Evolutionary conservation across 2,888 invertebrate genomes (phyloP), one percentile per base, ranked within the genome.

Genomic region (Platypus cylindrus): DNA sequence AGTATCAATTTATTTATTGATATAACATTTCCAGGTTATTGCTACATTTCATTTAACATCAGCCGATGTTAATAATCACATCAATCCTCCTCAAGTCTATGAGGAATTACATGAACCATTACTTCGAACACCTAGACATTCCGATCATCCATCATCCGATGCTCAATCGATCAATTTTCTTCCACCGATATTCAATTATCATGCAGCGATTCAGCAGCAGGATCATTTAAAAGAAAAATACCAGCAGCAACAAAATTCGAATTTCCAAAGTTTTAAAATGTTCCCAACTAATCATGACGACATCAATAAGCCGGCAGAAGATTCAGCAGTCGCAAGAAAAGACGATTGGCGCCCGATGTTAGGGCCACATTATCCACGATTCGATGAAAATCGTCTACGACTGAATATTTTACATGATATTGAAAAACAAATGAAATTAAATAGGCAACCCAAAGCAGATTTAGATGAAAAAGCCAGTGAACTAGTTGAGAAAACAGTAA

Each of bases 191-290:
- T 58, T 55, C 34, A 47, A 54, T 40, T 58, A 48, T 35, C 41
- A 46, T 24, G 40, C 38, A 17, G 40, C 49, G 2, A 18, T 11
- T 13, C 37, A 35, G n/a, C 59, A 59, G 44, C 55, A 52, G 38
- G 58, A 62, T 38, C 51, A 41, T 4, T 45, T 49, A 37, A 53
- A 44, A 37, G 40, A 46, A 28, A 47, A 55, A 17, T 62, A 62
- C 34, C 47, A 43, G 17, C 51, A 56, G 36, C 60, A 60, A 36
- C 60, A 60, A 40, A 46, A 44, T 38, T 31, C 38, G 38, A 30
- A 48, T 40, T 27, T 48, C 7, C 17, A 18, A 7, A 32, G 37
- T 26, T n/a, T 34, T 3, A 41, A 36, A 18, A 20, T 28, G n/a
- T 5, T 22, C n/a, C 29, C 32, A 8, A 9, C 18, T 3, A 30